Base-by-base conservation (phyloP, 1,140 invertebrate species). In the Oncopeltus fasciatus region DNA sequence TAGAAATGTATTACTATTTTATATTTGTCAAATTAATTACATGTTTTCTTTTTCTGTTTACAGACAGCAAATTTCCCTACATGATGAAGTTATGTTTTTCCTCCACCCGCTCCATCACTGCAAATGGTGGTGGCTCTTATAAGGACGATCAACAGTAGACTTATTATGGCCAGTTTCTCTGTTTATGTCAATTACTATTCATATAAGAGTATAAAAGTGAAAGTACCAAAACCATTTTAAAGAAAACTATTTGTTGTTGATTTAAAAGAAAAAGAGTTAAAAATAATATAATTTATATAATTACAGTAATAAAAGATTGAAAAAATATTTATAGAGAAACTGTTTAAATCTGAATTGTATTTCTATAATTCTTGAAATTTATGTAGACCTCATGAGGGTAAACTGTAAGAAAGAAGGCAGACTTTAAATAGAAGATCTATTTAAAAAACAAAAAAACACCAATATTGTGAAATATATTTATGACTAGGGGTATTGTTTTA, bases 31-130 rank as follows among this genome's bases (percentile, higher is more conserved):
- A 38, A 38, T 38, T 53, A 24, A 26, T 53, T 53, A 53, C 12
- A 24, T 24, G 28, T 33, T 59, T 8, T n/a, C 29, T 59, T 29
- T 59, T 63, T 63, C 49, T 26, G 67, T 60, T 78, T 81, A 16
- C 78, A 94, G 92, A 86, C 74, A 91, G 90, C 62, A 95, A 95
- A 76, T 94, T 92, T 75, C 94, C 94, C 63, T 98, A 94, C 79
- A 90, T 95, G 68, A 90, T 96, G 86, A 97, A 96, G 78, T 78
- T 97, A 62, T 94, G 91, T 74, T 95, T 95, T 78, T 94, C 90
- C 21, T 90, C 87, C 63, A 87, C 88, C 58, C 84, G 88, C 18
- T 60, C 59, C 27, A 65, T 65, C 9, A 57, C 56, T 31, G 31
- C 33, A 18, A 57, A 57, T 24, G 56, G 56, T 31, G 31, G 28